Evolutionary conservation across 2,888 invertebrate genomes (phyloP).

Genomic region (Bursaphelenchus okinawaensis): DNA sequence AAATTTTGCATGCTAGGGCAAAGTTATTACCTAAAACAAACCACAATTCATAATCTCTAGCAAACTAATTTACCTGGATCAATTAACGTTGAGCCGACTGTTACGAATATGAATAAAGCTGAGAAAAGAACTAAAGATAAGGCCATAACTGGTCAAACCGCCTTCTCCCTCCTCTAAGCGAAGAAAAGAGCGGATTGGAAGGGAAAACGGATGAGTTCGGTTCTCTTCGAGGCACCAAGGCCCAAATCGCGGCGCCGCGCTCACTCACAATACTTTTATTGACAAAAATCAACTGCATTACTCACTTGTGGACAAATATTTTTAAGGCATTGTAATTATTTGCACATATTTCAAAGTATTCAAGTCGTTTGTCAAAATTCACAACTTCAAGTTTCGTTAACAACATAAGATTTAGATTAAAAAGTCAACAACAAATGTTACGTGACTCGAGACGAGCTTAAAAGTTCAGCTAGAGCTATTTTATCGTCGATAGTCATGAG

Average conservation of each 20-base stretch:
- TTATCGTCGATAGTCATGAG: constrained; percentile 45
- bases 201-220: not conserved
- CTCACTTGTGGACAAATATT: no score
- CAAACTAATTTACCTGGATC: no score
- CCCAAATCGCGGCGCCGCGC: not conserved
- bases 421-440: not conserved
- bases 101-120: not conserved
- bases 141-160: not conserved
- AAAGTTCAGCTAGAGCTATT: constrained; percentile 23
- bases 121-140: not conserved
- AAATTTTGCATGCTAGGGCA: no score
- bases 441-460: constrained; percentile 3
- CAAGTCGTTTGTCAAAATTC: no score
- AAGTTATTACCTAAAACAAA: no score
- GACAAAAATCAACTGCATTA: not conserved
- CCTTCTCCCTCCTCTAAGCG: not conserved
- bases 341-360: no score
- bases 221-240: not conserved
- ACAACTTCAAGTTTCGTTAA: no score
- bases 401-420: not conserved
- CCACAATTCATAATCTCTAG: no score
- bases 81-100: no score
- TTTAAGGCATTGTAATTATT: no score
- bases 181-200: not conserved
- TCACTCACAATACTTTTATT: not conserved